Percentiles rank a stretch among this genome's conserved stretches.
phyloP scores from a whole-genome alignment of 1,140 invertebrate genomes.

The Colletes latitarsis region DNA sequence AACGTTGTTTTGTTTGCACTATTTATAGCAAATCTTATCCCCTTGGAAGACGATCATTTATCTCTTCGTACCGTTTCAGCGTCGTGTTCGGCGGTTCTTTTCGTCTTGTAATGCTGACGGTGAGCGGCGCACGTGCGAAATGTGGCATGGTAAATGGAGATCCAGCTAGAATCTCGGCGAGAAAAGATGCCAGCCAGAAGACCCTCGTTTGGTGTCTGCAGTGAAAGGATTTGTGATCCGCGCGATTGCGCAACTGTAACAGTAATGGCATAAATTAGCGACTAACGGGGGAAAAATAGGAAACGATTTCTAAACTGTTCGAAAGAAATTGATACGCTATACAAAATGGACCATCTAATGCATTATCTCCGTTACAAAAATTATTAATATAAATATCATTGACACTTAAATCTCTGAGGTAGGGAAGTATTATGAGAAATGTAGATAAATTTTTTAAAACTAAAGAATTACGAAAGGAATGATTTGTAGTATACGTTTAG shows the following conservation, averaged over 20 bases:
- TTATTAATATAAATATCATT: too few species aligned
- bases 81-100: conserved; percentile 42
- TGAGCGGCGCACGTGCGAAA: conserved; percentile 73
- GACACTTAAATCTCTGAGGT: too few species aligned
- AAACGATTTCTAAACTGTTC: neutral
- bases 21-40: conserved; percentile 48
- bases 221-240: conserved; percentile 32
- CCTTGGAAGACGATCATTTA: conserved; percentile 46
- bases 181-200: conserved; percentile 14
- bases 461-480: too few species aligned
- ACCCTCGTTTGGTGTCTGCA: neutral
- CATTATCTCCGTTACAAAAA: too few species aligned
- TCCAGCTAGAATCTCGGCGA: conserved; percentile 11
- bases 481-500: too few species aligned
- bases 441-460: too few species aligned
- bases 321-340: too few species aligned
- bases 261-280: conserved; percentile 28
- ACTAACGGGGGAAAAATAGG: neutral
- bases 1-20: conserved; percentile 21
- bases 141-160: conserved; percentile 60
- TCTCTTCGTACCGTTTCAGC: conserved; percentile 30
- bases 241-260: conserved; percentile 19
- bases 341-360: too few species aligned
- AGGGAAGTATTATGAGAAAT: too few species aligned
- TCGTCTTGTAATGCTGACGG: conserved; percentile 57